Base-by-base conservation (phyloP, 2,113 vertebrate species). In the Tiliqua scincoides region DNA sequence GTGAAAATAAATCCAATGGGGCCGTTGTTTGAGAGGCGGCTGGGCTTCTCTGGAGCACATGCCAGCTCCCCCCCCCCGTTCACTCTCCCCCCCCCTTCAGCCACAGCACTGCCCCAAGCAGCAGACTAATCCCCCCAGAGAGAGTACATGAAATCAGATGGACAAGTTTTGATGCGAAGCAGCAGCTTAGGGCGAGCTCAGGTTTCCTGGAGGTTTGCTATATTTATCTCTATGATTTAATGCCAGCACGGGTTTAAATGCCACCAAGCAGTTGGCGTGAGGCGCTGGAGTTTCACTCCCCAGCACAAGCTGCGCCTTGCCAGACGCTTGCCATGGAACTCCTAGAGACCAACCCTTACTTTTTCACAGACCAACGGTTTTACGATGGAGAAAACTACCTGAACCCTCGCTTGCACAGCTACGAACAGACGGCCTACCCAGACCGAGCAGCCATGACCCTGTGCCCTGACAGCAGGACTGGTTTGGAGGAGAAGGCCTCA, bases 211-310 rank as follows among this genome's bases (percentile, higher is more conserved):
- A 96, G 97, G 96, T 97, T 97, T 97, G 95, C 98, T 99, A 99
- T 99, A 99, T 99, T 99, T 99, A 99, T 98, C 98, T 96, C 97
- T 95, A 95, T 98, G 99, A 99, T 99, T 98, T 98, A 97, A 97
- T 98, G 98, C 97, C 98, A 98, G 97, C 96, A 93, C 97, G 96
- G 97, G 97, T 99, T 99, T 99, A 99, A 99, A 99, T 99, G 99
- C 98, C 98, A 98, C 97, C 97, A 76, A 96, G 79, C 97, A 97
- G 97, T 97, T 97, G 97, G 96, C 52, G 96, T 89, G 93, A 94
- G 94, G 95, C 95, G 95, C 94, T 77, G 79, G 89, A 93, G 93
- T 96, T 97, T 97, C 97, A 97, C 95, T 96, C 97, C 96, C 96
- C 93, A 94, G 94, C 94, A 95, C 91, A 95, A 96, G 88, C 94